Base-by-base conservation (phyloP, 2,113 vertebrate genomes). In the Myrmophylax atrothorax region DNA sequence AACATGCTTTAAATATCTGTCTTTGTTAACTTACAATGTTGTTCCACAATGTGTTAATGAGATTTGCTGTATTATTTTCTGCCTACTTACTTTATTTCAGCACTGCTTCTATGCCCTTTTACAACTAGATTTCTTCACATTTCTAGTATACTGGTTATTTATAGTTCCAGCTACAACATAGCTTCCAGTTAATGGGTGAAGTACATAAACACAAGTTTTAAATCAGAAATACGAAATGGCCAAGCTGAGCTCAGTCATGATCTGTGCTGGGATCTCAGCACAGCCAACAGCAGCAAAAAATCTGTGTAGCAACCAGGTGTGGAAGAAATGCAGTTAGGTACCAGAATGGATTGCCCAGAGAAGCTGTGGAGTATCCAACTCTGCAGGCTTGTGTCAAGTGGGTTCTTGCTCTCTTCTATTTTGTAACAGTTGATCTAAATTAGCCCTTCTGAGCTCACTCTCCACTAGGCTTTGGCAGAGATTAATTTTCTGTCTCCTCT, bases 41-140 rank as follows among this genome's bases (percentile, higher is more conserved):
- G 92, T 94, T 96, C 78, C 94, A 96, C 73, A 90, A 94, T 47
- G 77, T 94, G 92, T 92, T 96, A 88, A 94, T 93, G 96, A 96
- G 95, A 96, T 97, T 94, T 97, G 72, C 93, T 93, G 66, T 97
- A 97, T 94, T 96, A 53, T 95, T 97, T 97, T 97, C 95, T 94
- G 91, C 92, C 93, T 91, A 44, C 63, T 89, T 79, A 68, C 62
- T 97, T 97, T 88, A 95, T 93, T 96, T 94, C 95, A 80, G 79
- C 84, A 87, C 67, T 80, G 50, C 77, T 89, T 79, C 28, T 85
- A 15, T 80, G 72, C 52, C 75, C 73, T 96, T 95, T 96, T 91
- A 87, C 96, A 96, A 88, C 68, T 88, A 69, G 62, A 88, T 97
- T 95, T 90, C 89, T 96, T 96, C 91, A 38, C 14, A 20, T 94